Evolutionary conservation across 2,888 invertebrate genomes (phyloP), one percentile per base, ranked within the genome.

Genomic region (Bombyx huttoni): DNA sequence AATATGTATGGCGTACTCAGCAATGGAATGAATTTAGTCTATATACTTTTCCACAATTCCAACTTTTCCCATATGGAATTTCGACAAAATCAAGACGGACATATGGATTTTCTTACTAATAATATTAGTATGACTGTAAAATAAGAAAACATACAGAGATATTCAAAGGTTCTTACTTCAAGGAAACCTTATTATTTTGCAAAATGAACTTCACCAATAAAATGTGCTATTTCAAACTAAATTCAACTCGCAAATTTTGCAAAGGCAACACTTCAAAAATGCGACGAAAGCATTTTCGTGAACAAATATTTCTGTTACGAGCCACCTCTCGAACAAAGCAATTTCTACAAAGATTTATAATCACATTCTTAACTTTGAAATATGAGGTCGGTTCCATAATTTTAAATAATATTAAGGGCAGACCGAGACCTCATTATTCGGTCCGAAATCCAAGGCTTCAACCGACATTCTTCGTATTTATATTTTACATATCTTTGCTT

Each of bases 341-440:
- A 54, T 53, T 51, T 58, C 57, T 57, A 56, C 49, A 53, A 57
- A 59, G 55, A 56, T 57, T 58, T 58, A 55, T 59, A 61, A 59
- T 58, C 59, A 58, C 55, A 63, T 63, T 60, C 61, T 55, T 58
- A 55, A 53, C 54, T 60, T 54, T 56, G 53, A 52, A 57, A 62
- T 55, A 58, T 61, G 53, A 54, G 50, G 49, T 47, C 53, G 52
- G 50, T 56, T 49, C 48, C 49, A 53, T 54, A 13, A 54, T 56
- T 56, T 61, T 60, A 53, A 50, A 45, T 53, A 54, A 56, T 55
- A 34, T 51, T 47, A 34, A 47, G 13, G 40, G 10, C 10, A 14
- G 33, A 34, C 46, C 46, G 33, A 34, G 34, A 12, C 48, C 48
- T 34, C 47, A 49, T 35, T 49, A 47, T 40, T 24, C 46, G 46